Conservation (phyloP, 2,797 vertebrate species). For the Sciurus carolinensis region DNA sequence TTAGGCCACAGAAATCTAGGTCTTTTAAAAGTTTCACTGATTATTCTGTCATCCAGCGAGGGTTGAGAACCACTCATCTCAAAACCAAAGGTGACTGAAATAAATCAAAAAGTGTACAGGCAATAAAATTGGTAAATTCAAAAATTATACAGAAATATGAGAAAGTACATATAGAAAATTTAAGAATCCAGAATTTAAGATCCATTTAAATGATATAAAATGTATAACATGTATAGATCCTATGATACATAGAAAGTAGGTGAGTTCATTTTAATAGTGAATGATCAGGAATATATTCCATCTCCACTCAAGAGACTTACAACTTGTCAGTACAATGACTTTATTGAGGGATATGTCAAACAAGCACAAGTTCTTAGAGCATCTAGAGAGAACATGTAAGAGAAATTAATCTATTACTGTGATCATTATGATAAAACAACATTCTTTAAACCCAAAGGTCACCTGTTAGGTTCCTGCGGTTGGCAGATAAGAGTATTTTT, state of each 20-base stretch:
- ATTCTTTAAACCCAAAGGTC: conserved; percentile 48
- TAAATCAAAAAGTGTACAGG: conserved; percentile 29
- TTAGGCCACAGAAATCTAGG: not conserved
- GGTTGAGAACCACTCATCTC: conserved; percentile 5
- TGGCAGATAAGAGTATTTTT: not conserved
- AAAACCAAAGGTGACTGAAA: conserved; percentile 51
- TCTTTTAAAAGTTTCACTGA: conserved; percentile 46
- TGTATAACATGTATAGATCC: not conserved
- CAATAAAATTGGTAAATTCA: not conserved
- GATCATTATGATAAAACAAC: not conserved
- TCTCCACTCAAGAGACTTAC: conserved; percentile 31
- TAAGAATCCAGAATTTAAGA: not conserved
- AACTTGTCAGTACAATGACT: not conserved
- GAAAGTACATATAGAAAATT: conserved; percentile 4
- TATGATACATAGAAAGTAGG: not conserved
- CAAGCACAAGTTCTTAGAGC: conserved; percentile 26
- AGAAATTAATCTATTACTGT: conserved; percentile 11
- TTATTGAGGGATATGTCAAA: conserved; percentile 30
- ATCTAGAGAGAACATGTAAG: conserved; percentile 40
- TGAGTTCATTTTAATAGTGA: conserved; percentile 35
- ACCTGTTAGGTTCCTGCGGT: not conserved
- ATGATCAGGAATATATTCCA: not conserved
- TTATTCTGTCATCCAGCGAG: conserved; percentile 18
- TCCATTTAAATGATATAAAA: not conserved
- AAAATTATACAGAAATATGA: not conserved